Evolutionary conservation across 1,140 invertebrate species (phyloP).

Genomic region (Brachionus calyciflorus): DNA sequence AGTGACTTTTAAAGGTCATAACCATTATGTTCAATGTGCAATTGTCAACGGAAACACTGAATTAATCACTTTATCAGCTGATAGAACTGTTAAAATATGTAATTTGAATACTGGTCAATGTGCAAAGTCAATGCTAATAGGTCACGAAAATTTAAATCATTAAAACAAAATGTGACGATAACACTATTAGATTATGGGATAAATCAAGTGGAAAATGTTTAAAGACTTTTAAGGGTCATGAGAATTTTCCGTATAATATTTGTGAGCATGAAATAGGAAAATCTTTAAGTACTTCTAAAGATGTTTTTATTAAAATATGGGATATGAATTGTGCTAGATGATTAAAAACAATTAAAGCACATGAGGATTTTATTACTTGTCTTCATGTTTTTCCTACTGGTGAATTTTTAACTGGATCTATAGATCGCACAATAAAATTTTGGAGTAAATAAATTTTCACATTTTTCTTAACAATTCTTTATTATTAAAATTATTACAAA

Average conservation of each 20-base stretch:
- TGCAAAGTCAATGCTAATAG: not conserved
- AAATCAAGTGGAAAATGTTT: conserved; percentile 8
- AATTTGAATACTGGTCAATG: too few species aligned
- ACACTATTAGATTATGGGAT: not conserved
- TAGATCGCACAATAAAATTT: too few species aligned
- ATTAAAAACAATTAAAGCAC: not conserved
- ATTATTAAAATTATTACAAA: too few species aligned
- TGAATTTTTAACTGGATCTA: conserved; percentile 12
- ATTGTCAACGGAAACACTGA: too few species aligned
- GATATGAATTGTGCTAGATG: not conserved
- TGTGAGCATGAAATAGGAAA: not conserved
- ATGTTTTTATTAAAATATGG: conserved; percentile 2
- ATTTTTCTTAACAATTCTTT: too few species aligned
- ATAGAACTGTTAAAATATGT: too few species aligned
- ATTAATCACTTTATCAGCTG: too few species aligned
- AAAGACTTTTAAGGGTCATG: not conserved
- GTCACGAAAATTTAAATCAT: not conserved
- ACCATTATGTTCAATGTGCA: too few species aligned
- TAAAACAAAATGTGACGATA: not conserved
- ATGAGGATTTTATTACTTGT: conserved; percentile 1
- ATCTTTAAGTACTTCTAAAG: not conserved
- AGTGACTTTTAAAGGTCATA: too few species aligned
- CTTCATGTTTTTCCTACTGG: not conserved
- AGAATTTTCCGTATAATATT: not conserved
- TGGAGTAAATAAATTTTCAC: too few species aligned